Evolutionary conservation across 2,888 invertebrate genomes (phyloP), one percentile per base, ranked within the genome.

Genomic region (Imbricaverruca yamaguchii): DNA sequence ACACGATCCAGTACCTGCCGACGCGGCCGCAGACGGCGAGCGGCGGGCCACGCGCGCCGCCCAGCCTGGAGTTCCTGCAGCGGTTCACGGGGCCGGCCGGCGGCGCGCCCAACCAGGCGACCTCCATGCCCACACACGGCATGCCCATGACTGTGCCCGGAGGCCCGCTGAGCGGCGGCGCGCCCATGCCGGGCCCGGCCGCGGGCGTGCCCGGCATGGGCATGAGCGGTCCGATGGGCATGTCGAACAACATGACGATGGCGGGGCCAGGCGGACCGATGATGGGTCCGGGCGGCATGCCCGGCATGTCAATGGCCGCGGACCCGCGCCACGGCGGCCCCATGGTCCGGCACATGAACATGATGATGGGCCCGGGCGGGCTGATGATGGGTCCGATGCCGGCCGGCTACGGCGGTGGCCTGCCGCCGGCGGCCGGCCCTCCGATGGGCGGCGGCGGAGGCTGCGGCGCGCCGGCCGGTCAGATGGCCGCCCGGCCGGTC

Each of bases 1-100:
- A 98, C 88, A 98, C 98, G 65, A 98, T 98, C 87, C 97, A 98
- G 89, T 98, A 98, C 90, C 91, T 97, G 87, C 98, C 98, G 53
- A 95, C 96, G 81, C 91, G 96, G 88, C 94, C 97, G n/a, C 95
- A 95, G 87, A 90, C 91, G 18, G 91, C 91, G 85, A 90, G 90
- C 83, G 89, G 90, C 59, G 91, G 91, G 81, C 93, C 93, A 0
- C 89, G 95, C 78, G 93, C 93, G 15, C 94, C 95, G 10, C 95
- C 95, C 69, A 94, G 94, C 88, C 89, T 96, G 84, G 95, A 96
- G 86, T 96, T 96, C 88, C 89, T 96, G 81, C 95, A 94, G 85
- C 91, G 96, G 82, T 96, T 94, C 86, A 92, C 95, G 39, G 94
- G 94, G 87, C 96, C 96, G 0, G 25, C 80, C 82, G 81, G 80